These are phyloP conservation scores for Lineus longissimus DNA, from an alignment of 1,140 invertebrate species.

Conservation along the genomic window DNA sequence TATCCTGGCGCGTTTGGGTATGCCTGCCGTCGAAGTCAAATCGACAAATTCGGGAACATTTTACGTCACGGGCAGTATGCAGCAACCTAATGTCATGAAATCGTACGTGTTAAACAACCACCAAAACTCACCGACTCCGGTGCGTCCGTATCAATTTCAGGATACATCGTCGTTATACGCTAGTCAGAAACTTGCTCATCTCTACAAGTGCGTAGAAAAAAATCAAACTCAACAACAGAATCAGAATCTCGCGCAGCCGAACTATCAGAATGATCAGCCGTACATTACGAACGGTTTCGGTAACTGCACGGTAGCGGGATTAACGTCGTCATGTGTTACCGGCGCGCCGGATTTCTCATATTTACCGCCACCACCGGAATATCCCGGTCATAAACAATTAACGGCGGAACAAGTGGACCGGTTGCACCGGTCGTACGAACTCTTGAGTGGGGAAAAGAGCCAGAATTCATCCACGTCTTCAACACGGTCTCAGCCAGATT, in stretches of 20 bases:
- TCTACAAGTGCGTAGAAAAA: neutral
- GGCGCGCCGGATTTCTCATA: conserved; percentile 23
- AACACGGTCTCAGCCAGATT: conserved; percentile 76
- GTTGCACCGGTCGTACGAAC: conserved; percentile 35
- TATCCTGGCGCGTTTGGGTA: conserved; percentile 55
- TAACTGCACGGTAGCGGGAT: no score
- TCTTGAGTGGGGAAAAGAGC: conserved; percentile 24
- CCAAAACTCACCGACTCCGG: neutral
- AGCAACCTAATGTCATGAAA: neutral
- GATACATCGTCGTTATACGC: neutral
- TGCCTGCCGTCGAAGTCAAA: conserved; percentile 36
- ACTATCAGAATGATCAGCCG: no score
- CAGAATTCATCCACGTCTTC: conserved; percentile 27
- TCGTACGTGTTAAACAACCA: neutral
- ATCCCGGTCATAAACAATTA: conserved; percentile 59
- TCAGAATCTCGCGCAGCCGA: no score
- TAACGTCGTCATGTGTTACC: no score
- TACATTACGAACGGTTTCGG: no score
- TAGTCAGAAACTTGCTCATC: conserved; percentile 4
- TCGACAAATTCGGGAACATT: conserved; percentile 44
- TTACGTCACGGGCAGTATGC: conserved; percentile 37
- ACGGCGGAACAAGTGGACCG: conserved; percentile 46
- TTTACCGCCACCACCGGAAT: conserved; percentile 43
- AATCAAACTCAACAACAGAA: no score
- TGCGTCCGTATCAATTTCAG: neutral